These are phyloP conservation scores for Oryctolagus cuniculus DNA, from an alignment of 2,113 vertebrate species.

Conservation along the genomic window DNA sequence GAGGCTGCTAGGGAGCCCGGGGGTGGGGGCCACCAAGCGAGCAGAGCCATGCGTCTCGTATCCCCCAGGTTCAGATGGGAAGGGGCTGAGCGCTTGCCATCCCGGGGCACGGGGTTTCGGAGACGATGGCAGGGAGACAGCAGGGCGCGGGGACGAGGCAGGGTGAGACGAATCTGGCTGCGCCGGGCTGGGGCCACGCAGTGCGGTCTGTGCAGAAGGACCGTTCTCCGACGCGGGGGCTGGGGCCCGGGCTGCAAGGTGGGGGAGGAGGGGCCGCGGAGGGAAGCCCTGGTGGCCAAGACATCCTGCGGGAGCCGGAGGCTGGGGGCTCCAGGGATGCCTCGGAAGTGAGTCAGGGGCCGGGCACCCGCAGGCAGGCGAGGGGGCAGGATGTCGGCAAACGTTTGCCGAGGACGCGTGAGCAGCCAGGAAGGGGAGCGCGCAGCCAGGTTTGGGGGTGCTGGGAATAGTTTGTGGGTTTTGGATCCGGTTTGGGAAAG, in stretches of 20 bases:
- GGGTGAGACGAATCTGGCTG: neutral
- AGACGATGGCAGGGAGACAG: too few relatives aligned
- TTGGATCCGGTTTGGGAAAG: neutral
- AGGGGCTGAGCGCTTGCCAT: rapidly evolving
- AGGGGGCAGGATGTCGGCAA: slow-evolving; percentile 70
- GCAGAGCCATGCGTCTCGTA: neutral
- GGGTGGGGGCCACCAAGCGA: neutral
- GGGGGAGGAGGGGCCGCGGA: slow-evolving; percentile 55
- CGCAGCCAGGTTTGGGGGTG: neutral
- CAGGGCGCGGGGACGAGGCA: neutral
- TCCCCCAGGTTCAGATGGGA: neutral
- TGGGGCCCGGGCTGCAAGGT: slow-evolving; percentile 57
- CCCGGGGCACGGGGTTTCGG: too few relatives aligned
- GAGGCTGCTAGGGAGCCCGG: rapidly evolving
- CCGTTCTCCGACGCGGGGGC: neutral
- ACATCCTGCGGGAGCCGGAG: slow-evolving; percentile 72
- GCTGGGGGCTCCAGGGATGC: slow-evolving; percentile 63
- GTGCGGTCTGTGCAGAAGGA: rapidly evolving
- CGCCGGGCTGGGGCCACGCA: neutral
- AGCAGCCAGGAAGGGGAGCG: slow-evolving; percentile 70
- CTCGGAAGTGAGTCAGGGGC: slow-evolving; percentile 83
- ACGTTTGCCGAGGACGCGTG: neutral
- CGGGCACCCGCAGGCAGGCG: neutral
- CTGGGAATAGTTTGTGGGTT: neutral
- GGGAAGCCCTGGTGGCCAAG: slow-evolving; percentile 65